These are phyloP conservation scores for Drosophila quinaria DNA, from an alignment of 2,888 invertebrate genomes.

Conservation along the genomic window DNA sequence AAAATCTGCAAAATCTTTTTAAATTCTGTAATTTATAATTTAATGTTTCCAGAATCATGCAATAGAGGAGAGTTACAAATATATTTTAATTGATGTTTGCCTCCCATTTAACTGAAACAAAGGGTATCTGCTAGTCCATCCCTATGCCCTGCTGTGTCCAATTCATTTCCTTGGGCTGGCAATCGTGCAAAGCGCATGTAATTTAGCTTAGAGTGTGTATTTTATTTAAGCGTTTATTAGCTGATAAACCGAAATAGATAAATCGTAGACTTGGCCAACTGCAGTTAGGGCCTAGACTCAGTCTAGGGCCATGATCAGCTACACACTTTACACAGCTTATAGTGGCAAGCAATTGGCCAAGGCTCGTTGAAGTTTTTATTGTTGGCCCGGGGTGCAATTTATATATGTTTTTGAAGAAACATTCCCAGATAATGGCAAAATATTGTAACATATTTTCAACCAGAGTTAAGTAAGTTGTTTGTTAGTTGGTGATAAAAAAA, in stretches of 20 bases:
- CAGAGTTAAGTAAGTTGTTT: slow-evolving; percentile 71
- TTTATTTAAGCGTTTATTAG: slow-evolving; percentile 82
- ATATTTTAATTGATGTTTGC: too few species aligned
- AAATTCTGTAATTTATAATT: too few species aligned
- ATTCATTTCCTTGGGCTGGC: slow-evolving; percentile 38
- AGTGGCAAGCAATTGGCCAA: background rate
- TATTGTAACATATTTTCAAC: slow-evolving; percentile 55
- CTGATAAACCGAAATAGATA: slow-evolving; percentile 79
- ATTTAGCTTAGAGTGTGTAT: slow-evolving; percentile 80
- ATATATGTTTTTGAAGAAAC: slow-evolving; percentile 49
- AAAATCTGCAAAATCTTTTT: too few species aligned
- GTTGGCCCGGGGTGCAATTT: slow-evolving; percentile 58
- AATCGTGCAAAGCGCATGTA: slow-evolving; percentile 67
- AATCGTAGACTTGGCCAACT: slow-evolving; percentile 52
- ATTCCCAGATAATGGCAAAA: slow-evolving; percentile 66
- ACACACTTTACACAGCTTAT: background rate
- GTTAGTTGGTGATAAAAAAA: slow-evolving; percentile 19
- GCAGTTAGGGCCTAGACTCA: slow-evolving; percentile 19
- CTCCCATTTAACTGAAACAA: too few species aligned
- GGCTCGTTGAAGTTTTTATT: slow-evolving; percentile 72
- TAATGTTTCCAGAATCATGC: too few species aligned
- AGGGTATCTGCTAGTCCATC: background rate
- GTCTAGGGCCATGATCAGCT: background rate
- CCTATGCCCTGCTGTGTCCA: background rate
- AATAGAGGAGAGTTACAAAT: too few species aligned